phyloP scores from a whole-genome alignment of 2,113 vertebrate species.

The Heloderma charlesbogerti region DNA sequence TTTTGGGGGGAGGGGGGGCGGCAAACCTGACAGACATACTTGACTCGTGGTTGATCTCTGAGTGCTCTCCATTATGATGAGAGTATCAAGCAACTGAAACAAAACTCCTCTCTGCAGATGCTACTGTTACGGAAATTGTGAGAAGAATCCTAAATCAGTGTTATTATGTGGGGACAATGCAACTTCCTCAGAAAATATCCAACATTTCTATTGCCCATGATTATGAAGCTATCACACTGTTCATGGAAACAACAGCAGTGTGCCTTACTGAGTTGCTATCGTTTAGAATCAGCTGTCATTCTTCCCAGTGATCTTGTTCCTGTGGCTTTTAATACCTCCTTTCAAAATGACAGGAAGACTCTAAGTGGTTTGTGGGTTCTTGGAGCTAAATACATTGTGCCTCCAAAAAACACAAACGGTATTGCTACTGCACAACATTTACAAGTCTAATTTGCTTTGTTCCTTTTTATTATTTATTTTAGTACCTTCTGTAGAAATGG shows the following conservation, averaged over 20 bases:
- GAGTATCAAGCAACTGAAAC: slow-evolving; percentile 45
- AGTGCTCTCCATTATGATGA: slow-evolving; percentile 49
- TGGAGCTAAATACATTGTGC: slow-evolving; percentile 21
- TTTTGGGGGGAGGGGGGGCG: not conserved
- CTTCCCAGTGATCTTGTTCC: slow-evolving; percentile 44
- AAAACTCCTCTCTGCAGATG: slow-evolving; percentile 64
- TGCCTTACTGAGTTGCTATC: slow-evolving; percentile 30
- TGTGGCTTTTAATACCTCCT: slow-evolving; percentile 44
- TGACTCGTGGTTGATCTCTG: slow-evolving; percentile 55
- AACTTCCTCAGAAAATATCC: slow-evolving; percentile 59
- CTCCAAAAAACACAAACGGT: not conserved
- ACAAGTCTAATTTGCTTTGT: slow-evolving; percentile 51
- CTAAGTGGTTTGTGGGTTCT: slow-evolving; percentile 13
- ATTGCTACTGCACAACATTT: slow-evolving; percentile 41
- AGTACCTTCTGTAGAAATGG: slow-evolving; percentile 27
- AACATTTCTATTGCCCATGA: slow-evolving; percentile 51
- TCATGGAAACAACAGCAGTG: slow-evolving; percentile 40
- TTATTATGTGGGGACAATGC: slow-evolving; percentile 61
- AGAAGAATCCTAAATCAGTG: slow-evolving; percentile 68
- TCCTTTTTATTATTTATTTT: slow-evolving; percentile 32
- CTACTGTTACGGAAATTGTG: slow-evolving; percentile 50
- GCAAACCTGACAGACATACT: slow-evolving; percentile 13
- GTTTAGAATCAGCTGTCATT: slow-evolving; percentile 59
- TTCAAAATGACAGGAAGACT: slow-evolving; percentile 44
- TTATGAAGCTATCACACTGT: slow-evolving; percentile 62